Base-by-base conservation (phyloP, 2,113 vertebrate species). In the Progne subis region DNA sequence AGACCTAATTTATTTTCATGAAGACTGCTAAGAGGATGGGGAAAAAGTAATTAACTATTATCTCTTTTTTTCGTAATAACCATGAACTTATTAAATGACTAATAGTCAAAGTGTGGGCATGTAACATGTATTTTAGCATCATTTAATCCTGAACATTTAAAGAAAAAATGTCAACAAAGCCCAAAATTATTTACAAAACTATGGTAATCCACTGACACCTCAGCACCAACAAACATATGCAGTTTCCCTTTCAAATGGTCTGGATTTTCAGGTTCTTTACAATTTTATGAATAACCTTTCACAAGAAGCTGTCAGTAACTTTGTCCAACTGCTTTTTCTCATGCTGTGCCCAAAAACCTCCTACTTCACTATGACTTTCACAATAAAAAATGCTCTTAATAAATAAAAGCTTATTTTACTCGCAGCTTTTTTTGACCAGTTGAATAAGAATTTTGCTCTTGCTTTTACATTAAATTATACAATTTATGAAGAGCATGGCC, bases 1-100 rank as follows among this genome's bases (percentile, higher is more conserved):
- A 95, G 95, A 97, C 88, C 70, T 96, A 96, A 98, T 97, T 98
- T 97, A 96, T 97, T 98, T 97, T 96, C 91, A 86, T 82, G 89
- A 95, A 96, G 49, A 77, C 47, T 90, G 78, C 23, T 95, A 94
- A 94, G 89, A 96, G 88, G 76, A 95, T 90, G 26, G 63, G 76
- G 52, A 11, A 96, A 97, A 97, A 95, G 82, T 94, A 98, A 97
- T 98, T 97, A 98, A 97, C 61, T 94, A 93, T 97, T 96, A 97
- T 95, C 87, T 97, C 60, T 82, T 94, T 90, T 83, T 88, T 80
- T 49, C 57, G 41, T 95, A 97, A 97, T 96, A 98, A 96, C 82
- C 59, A 95, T 95, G 92, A 97, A 97, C 68, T 86, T 96, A 97
- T 94, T 97, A 96, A 97, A 96, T 79, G 59, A 77, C 76, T 95